A percentile compares a stretch with the other conserved stretches of the same genome.
Evolutionary conservation across 2,888 invertebrate species (phyloP).

Genomic region (Clivina fossor): DNA sequence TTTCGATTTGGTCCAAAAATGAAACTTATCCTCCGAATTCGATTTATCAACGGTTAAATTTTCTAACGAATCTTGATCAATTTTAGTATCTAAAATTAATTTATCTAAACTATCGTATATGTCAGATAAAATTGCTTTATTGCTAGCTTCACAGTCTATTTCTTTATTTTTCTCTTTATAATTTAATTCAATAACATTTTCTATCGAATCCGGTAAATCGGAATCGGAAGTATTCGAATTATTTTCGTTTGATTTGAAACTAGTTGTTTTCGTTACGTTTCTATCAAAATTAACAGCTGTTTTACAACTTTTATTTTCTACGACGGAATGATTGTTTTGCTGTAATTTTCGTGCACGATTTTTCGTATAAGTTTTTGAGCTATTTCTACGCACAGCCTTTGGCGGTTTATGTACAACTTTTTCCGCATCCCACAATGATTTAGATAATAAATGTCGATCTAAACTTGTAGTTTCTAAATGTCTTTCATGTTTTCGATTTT

Average conservation of each 20-base stretch:
- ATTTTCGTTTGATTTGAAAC: not conserved
- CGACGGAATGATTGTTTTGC: slow-evolving; percentile 15
- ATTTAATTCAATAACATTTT: slow-evolving; percentile 49
- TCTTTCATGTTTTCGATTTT: slow-evolving; percentile 5
- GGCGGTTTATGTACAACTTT: slow-evolving; percentile 73
- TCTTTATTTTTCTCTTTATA: slow-evolving; percentile 52
- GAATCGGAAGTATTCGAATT: slow-evolving; percentile 7
- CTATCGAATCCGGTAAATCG: slow-evolving; percentile 34
- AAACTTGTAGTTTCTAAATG: slow-evolving; percentile 50
- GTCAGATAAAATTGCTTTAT: slow-evolving; percentile 45
- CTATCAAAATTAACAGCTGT: slow-evolving; percentile 26
- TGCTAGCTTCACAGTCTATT: slow-evolving; percentile 47
- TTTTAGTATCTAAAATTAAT: slow-evolving; percentile 44
- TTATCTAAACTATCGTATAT: slow-evolving; percentile 51
- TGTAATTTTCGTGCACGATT: slow-evolving; percentile 20
- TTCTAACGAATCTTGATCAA: slow-evolving; percentile 49
- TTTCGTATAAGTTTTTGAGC: slow-evolving; percentile 53
- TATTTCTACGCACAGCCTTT: slow-evolving; percentile 68
- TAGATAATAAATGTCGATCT: slow-evolving; percentile 53
- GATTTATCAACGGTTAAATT: slow-evolving; percentile 45
- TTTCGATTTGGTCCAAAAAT: slow-evolving; percentile 29
- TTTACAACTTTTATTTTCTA: slow-evolving; percentile 13
- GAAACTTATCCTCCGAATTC: slow-evolving; percentile 38
- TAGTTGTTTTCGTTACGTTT: slow-evolving; percentile 7
- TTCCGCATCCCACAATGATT: slow-evolving; percentile 50